phyloP scores from a whole-genome alignment of 2,888 invertebrate species.

The Drosophila paranaensis region DNA sequence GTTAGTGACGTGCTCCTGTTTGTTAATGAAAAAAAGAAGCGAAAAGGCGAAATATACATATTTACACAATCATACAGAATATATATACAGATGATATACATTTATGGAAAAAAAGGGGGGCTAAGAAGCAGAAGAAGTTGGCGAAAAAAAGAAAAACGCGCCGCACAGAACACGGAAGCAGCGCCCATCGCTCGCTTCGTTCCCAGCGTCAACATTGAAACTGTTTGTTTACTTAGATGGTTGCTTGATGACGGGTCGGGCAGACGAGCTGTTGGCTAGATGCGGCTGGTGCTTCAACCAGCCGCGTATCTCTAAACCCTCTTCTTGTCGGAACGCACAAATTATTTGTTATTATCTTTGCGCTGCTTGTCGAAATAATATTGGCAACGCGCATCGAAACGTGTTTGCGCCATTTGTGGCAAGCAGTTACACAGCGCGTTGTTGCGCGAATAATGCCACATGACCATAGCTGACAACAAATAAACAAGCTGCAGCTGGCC shows the following conservation, averaged over 20 bases:
- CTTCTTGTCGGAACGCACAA: slow-evolving; percentile 34
- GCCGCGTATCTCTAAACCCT: too few species aligned
- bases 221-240: slow-evolving; percentile 62
- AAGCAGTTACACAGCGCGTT: slow-evolving; percentile 45
- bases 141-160: slow-evolving; percentile 8
- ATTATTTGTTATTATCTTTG: slow-evolving; percentile 57
- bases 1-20: slow-evolving; percentile 48
- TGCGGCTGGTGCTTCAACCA: not conserved
- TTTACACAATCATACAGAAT: slow-evolving; percentile 6
- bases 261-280: slow-evolving; percentile 15
- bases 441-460: slow-evolving; percentile 41
- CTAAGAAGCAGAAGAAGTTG: not conserved
- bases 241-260: slow-evolving; percentile 13
- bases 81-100: slow-evolving; percentile 3
- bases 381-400: slow-evolving; percentile 46
- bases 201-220: slow-evolving; percentile 33
- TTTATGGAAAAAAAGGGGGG: slow-evolving; percentile 27
- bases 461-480: slow-evolving; percentile 39
- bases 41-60: slow-evolving; percentile 10
- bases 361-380: slow-evolving; percentile 58
- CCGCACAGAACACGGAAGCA: slow-evolving; percentile 58
- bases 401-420: slow-evolving; percentile 67
- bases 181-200: slow-evolving; percentile 21
- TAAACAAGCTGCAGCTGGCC: slow-evolving; percentile 27
- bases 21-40: slow-evolving; percentile 60